A percentile compares a stretch with the other conserved stretches of the same genome.
Conservation (phyloP, 2,888 invertebrate genomes). For the Campoplex nolae region DNA sequence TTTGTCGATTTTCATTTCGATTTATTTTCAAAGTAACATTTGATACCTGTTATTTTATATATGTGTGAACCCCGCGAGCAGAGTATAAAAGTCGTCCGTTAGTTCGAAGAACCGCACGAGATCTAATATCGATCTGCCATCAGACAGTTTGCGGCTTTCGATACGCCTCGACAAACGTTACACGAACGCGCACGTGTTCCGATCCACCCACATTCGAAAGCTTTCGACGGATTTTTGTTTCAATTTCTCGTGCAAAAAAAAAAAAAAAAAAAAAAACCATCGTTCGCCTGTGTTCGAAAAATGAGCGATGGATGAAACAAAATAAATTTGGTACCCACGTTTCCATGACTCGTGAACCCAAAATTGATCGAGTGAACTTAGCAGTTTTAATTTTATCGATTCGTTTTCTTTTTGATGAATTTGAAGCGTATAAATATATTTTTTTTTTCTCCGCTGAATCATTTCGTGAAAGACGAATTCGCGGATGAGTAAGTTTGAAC, state of each 20-base stretch:
- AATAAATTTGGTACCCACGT: neutral
- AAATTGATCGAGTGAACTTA: neutral
- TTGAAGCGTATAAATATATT: neutral
- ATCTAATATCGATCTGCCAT: constrained; percentile 27
- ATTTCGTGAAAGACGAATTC: neutral
- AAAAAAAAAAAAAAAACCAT: neutral
- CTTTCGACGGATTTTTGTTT: neutral
- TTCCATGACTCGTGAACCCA: neutral
- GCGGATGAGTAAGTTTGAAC: constrained; percentile 55
- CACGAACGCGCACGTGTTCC: constrained; percentile 57
- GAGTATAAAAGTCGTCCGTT: constrained; percentile 32
- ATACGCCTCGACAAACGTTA: neutral
- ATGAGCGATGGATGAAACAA: neutral
- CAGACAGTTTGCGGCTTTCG: neutral
- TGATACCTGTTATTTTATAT: neutral
- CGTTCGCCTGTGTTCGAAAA: neutral
- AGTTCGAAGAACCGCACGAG: constrained; percentile 42
- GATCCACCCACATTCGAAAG: constrained; percentile 1
- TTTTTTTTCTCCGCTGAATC: neutral
- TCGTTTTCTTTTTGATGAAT: neutral
- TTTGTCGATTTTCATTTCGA: neutral
- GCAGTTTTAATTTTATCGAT: neutral
- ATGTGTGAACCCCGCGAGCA: constrained; percentile 1
- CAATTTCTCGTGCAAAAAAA: neutral
- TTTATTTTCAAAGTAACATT: neutral